phyloP scores from a whole-genome alignment of 1,140 invertebrate genomes.

The Dysdera silvatica region DNA sequence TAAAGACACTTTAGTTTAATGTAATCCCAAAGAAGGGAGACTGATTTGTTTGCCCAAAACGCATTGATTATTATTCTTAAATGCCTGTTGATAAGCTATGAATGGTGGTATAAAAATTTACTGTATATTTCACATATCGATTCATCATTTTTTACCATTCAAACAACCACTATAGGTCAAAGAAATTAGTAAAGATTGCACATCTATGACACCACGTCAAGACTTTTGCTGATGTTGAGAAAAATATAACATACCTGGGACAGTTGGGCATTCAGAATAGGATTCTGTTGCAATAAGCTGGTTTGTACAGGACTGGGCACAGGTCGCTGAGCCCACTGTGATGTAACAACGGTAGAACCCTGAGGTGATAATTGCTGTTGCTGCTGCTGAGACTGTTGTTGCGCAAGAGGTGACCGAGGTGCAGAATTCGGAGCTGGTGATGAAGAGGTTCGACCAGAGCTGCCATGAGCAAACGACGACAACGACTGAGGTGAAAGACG shows the following conservation, averaged over 20 bases:
- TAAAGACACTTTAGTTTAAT: too few relatives aligned
- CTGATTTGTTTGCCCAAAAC: too few relatives aligned
- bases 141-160: too few relatives aligned
- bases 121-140: too few relatives aligned
- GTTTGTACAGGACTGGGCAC: conserved; percentile 9
- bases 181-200: background rate
- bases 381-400: too few relatives aligned
- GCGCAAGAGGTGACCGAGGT: background rate
- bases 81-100: too few relatives aligned
- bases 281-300: conserved; percentile 57
- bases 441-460: conserved; percentile 23
- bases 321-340: conserved; percentile 11
- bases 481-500: conserved; percentile 10
- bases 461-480: conserved; percentile 10
- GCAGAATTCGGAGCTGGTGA: background rate
- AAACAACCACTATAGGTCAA: too few relatives aligned
- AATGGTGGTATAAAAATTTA: too few relatives aligned
- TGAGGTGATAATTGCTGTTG: conserved; percentile 5
- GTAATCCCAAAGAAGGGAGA: too few relatives aligned
- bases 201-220: background rate
- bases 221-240: too few relatives aligned
- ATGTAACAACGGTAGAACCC: background rate
- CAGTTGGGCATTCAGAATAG: conserved; percentile 68
- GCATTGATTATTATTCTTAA: too few relatives aligned
- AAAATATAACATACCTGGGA: conserved; percentile 40